Percentiles rank a stretch among this genome's conserved stretches.
These are phyloP conservation scores for Suricata suricatta DNA, from an alignment of 2,113 vertebrate genomes.

Conservation along the genomic window DNA sequence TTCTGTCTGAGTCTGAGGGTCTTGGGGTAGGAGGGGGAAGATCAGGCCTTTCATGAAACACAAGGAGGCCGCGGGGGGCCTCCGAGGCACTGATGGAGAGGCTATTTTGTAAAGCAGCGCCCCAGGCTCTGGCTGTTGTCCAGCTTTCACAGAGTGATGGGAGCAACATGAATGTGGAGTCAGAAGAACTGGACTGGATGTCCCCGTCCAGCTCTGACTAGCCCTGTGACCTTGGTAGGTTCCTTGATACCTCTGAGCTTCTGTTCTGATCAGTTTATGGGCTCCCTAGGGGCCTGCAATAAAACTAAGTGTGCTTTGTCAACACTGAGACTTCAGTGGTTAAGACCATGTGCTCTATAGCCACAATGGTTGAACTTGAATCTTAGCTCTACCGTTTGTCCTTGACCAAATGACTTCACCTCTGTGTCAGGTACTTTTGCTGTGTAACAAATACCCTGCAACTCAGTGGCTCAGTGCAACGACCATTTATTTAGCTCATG, in stretches of 20 bases:
- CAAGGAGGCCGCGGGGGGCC: neutral
- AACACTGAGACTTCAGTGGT: neutral
- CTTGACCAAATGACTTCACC: neutral
- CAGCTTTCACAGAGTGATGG: neutral
- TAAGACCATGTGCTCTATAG: neutral
- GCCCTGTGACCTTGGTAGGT: neutral
- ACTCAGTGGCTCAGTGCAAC: neutral
- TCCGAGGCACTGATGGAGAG: neutral
- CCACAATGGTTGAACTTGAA: neutral
- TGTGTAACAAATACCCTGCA: neutral
- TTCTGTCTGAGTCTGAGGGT: constrained; percentile 16
- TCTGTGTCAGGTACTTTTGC: neutral
- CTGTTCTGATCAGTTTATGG: neutral
- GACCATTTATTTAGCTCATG: neutral
- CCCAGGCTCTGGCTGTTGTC: neutral
- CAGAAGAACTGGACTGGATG: neutral
- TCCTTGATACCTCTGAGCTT: neutral
- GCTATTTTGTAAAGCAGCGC: neutral
- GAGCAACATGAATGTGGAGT: neutral
- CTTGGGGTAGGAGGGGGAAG: neutral
- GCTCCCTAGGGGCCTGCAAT: neutral
- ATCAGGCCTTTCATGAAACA: neutral
- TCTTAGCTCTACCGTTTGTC: neutral
- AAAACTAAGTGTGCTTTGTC: neutral
- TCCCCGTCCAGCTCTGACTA: neutral